These are phyloP conservation scores for Cladorhizidae sp. DNA, from an alignment of 37 sponge, comb jelly and placozoan genomes.

Conservation along the genomic window DNA sequence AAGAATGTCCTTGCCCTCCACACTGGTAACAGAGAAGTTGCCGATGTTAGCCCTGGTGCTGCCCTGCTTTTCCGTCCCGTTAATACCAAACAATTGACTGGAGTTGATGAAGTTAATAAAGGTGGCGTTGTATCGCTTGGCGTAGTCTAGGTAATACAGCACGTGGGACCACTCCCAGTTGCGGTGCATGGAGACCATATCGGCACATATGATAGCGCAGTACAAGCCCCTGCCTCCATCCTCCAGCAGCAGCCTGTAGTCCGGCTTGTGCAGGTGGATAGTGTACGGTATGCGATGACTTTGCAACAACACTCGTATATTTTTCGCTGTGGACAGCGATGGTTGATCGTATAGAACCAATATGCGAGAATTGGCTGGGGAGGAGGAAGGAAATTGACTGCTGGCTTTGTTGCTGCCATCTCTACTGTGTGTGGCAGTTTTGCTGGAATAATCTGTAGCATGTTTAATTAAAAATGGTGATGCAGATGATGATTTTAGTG, in stretches of 20 bases:
- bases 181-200: background rate
- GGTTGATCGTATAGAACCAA: background rate
- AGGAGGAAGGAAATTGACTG: too few relatives aligned
- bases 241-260: background rate
- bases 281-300: background rate
- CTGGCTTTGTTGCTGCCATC: too few relatives aligned
- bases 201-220: background rate
- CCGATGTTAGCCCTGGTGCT: too few relatives aligned
- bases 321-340: background rate
- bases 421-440: too few relatives aligned
- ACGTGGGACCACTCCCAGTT: background rate
- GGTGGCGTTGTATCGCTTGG: background rate
- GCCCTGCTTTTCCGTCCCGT: background rate
- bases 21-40: background rate
- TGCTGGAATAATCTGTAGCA: too few relatives aligned
- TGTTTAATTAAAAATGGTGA: too few relatives aligned
- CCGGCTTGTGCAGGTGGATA: background rate
- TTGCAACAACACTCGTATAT: background rate
- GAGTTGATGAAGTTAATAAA: background rate
- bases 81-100: background rate
- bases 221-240: background rate
- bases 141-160: background rate
- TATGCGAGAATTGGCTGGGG: background rate
- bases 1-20: background rate
- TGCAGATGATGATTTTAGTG: too few relatives aligned